phyloP scores from a whole-genome alignment of 2,888 invertebrate species.

The Adela reaumurella region DNA sequence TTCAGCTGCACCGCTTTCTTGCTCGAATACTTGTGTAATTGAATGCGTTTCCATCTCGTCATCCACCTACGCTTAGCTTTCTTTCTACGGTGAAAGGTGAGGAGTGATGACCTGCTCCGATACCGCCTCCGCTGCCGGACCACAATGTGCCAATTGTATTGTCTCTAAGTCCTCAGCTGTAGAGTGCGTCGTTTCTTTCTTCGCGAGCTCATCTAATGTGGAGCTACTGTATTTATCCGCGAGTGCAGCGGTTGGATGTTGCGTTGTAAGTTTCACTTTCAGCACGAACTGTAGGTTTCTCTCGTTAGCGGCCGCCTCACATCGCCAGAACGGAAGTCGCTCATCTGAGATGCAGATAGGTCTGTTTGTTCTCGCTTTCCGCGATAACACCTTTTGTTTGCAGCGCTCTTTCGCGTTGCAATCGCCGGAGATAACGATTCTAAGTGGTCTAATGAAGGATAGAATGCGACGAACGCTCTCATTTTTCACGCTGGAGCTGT shows the following conservation, averaged over 20 bases:
- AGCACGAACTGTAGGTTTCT: not conserved
- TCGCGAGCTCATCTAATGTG: too few species aligned
- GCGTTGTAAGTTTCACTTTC: too few species aligned
- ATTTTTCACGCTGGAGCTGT: too few species aligned
- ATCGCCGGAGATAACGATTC: not conserved
- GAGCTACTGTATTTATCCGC: too few species aligned
- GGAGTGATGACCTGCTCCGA: not conserved
- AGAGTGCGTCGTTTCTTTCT: too few species aligned
- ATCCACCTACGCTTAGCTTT: not conserved
- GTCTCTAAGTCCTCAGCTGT: not conserved
- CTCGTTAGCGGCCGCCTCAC: not conserved
- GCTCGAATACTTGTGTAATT: not conserved
- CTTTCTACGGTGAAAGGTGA: not conserved
- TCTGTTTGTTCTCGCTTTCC: not conserved
- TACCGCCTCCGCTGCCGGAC: not conserved
- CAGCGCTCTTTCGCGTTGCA: not conserved
- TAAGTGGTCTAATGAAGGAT: not conserved
- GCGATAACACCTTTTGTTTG: not conserved
- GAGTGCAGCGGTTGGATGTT: too few species aligned
- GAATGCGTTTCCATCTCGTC: not conserved
- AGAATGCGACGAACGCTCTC: too few species aligned
- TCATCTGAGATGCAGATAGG: not conserved
- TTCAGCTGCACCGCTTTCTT: not conserved
- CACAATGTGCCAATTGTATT: not conserved
- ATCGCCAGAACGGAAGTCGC: not conserved